phyloP scores from a whole-genome alignment of 2,888 invertebrate species.

The Lamellibrachia satsuma region DNA sequence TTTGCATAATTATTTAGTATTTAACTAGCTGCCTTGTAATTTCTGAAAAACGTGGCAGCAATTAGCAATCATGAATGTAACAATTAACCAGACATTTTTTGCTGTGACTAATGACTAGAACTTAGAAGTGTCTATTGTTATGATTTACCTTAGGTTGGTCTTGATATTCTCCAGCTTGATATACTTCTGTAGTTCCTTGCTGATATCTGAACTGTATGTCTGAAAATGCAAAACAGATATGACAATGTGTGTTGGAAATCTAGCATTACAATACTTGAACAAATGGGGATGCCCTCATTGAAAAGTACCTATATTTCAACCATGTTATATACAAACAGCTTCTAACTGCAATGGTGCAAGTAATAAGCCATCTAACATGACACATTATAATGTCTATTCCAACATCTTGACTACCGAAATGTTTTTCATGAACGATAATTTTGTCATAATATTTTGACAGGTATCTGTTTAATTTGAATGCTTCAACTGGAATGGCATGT shows the following conservation, averaged over 20 bases:
- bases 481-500: no score
- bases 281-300: no score
- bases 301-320: no score
- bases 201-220: constrained; percentile 31
- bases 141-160: constrained; percentile 36
- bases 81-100: not conserved
- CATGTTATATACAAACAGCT: no score
- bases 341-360: no score
- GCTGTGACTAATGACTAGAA: not conserved
- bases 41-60: not conserved
- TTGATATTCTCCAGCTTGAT: constrained; percentile 34
- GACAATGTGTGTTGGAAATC: not conserved
- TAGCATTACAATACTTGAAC: no score
- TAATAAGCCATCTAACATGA: no score
- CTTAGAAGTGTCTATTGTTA: not conserved
- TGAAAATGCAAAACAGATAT: not conserved
- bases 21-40: not conserved
- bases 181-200: constrained; percentile 27
- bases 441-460: no score
- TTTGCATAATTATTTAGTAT: not conserved
- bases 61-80: not conserved
- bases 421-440: no score
- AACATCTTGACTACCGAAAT: no score
- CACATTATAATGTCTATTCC: no score
- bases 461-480: no score